Conservation (phyloP, 2,797 vertebrate genomes). For the Acropternis orthonyx region DNA sequence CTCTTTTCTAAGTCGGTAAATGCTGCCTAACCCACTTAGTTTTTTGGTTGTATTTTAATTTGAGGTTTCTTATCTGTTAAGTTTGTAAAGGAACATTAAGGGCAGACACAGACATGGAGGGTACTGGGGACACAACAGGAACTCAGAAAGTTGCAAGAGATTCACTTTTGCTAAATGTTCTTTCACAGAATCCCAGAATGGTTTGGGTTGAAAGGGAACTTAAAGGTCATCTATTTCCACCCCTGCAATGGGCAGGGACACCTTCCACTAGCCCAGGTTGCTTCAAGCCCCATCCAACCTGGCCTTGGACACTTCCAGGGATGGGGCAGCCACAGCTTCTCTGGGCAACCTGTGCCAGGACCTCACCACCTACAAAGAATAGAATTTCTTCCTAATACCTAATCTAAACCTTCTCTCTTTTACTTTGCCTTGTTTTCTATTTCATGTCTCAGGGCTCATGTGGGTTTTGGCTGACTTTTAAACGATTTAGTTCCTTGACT, state of each 20-base stretch:
- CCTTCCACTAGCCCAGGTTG: accelerated
- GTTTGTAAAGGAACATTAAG: not conserved
- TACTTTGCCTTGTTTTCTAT: accelerated
- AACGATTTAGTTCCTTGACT: not conserved
- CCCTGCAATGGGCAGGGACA: no score
- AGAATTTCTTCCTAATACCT: not conserved
- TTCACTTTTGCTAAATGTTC: not conserved
- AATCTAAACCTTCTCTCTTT: not conserved
- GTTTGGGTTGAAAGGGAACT: not conserved
- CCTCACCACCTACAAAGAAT: no score
- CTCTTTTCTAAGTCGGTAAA: not conserved
- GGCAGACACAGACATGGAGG: accelerated
- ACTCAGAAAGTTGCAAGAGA: not conserved
- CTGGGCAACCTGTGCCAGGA: not conserved
- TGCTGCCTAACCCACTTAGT: not conserved
- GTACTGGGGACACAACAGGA: not conserved
- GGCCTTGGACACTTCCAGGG: not conserved
- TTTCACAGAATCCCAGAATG: not conserved
- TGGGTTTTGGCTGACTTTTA: not conserved
- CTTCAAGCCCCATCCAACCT: accelerated
- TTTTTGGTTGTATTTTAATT: not conserved
- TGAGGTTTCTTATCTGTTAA: not conserved
- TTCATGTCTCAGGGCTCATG: not conserved
- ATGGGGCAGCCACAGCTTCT: not conserved
- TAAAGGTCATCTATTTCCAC: accelerated